Conservation (phyloP, 2,797 vertebrate species). For the Notolabrus celidotus region DNA sequence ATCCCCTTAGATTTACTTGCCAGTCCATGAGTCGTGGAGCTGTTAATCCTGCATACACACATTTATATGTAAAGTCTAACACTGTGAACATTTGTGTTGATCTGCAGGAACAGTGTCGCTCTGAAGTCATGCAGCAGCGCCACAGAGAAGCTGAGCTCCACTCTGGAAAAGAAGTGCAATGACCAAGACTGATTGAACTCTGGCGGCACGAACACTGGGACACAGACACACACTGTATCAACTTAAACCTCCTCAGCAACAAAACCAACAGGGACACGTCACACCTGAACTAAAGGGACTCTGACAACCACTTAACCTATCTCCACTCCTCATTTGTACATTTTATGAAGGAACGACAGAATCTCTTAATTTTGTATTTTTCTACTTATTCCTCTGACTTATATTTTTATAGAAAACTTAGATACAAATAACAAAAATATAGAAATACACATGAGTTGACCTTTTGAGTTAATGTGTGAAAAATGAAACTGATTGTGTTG, state of each 20-base stretch:
- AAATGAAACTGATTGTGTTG: slow-evolving; percentile 17
- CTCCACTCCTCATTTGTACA: slow-evolving; percentile 43
- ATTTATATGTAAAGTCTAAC: not conserved
- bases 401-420: slow-evolving; percentile 76
- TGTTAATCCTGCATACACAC: not conserved
- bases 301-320: slow-evolving; percentile 44
- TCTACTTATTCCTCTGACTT: slow-evolving; percentile 60
- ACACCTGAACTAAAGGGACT: slow-evolving; percentile 59
- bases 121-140: slow-evolving; percentile 88
- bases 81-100: slow-evolving; percentile 7
- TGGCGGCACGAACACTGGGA: not conserved
- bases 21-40: no score
- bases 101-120: slow-evolving; percentile 84
- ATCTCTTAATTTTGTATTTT: slow-evolving; percentile 73
- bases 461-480: slow-evolving; percentile 3
- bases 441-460: slow-evolving; percentile 18
- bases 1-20: not conserved
- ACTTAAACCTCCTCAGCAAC: not conserved
- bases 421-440: slow-evolving; percentile 46
- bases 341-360: slow-evolving; percentile 55
- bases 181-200: slow-evolving; percentile 50
- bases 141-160: slow-evolving; percentile 87
- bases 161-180: slow-evolving; percentile 76
- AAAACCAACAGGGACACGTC: slow-evolving; percentile 42
- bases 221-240: slow-evolving; percentile 42